A percentile compares a stretch with the other conserved stretches of the same genome.
phyloP scores from a whole-genome alignment of 2,113 vertebrate species.

The Serinus canaria region DNA sequence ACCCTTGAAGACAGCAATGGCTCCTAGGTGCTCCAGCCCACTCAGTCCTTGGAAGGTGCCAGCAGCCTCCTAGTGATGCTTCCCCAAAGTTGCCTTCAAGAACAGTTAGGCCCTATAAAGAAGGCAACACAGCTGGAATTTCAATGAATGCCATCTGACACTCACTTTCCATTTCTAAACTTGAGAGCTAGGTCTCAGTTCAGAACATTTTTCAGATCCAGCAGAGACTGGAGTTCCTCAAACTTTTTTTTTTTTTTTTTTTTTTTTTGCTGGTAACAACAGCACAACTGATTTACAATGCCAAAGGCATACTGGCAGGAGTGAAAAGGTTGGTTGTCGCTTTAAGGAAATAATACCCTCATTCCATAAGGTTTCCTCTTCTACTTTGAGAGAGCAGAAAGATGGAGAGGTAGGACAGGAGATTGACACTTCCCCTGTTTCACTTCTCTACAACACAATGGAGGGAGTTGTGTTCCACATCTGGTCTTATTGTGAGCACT shows the following conservation, averaged over 20 bases:
- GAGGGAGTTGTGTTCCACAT: not conserved
- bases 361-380: not conserved
- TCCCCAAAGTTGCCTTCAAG: not conserved
- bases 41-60: not conserved
- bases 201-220: not conserved
- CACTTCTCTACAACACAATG: not conserved
- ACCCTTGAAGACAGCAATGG: not conserved
- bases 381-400: not conserved
- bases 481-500: fast-evolving
- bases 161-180: not conserved
- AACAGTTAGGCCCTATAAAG: not conserved
- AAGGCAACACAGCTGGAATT: not conserved
- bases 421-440: not conserved
- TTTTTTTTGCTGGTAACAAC: not conserved
- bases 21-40: not conserved
- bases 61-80: not conserved
- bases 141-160: not conserved
- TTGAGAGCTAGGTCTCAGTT: not conserved
- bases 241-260: not conserved
- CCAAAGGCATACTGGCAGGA: not conserved
- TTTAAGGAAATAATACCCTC: not conserved
- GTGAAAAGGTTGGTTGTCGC: not conserved
- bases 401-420: not conserved
- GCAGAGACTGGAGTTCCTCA: not conserved
- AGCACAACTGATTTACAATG: not conserved